phyloP scores from a whole-genome alignment of 1,140 invertebrate species.

The Drosophila nasuta region DNA sequence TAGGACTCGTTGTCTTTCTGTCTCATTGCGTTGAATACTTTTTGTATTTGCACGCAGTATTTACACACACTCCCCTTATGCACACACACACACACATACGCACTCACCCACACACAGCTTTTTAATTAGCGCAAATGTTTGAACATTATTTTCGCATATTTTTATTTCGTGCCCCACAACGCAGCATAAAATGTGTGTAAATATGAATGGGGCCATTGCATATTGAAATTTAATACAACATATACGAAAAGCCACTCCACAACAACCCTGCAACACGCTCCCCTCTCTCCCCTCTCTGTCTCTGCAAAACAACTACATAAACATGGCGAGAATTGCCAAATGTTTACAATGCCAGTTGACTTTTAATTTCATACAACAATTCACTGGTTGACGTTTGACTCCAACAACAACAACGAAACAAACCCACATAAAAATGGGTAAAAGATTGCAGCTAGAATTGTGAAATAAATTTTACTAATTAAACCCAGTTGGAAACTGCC shows the following conservation, averaged over 20 bases:
- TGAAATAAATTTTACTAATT: conserved; percentile 7
- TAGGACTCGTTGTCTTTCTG: conserved; percentile 30
- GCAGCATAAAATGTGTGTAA: conserved; percentile 60
- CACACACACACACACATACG: conserved; percentile 20
- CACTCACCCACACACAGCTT: conserved; percentile 19
- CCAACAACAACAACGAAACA: background rate
- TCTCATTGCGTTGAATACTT: conserved; percentile 48
- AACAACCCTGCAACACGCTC: background rate
- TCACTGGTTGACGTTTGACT: conserved; percentile 13
- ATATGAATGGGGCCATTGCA: conserved; percentile 52
- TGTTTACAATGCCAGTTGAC: conserved; percentile 50
- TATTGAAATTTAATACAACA: conserved; percentile 56
- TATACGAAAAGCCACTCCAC: background rate
- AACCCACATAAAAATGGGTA: background rate
- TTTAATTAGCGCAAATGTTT: conserved; percentile 81
- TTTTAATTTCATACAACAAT: conserved; percentile 63
- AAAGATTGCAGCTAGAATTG: background rate
- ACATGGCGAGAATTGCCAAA: conserved; percentile 51
- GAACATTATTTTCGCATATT: conserved; percentile 75
- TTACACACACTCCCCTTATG: conserved; percentile 12
- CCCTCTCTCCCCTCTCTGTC: background rate
- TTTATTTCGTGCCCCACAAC: conserved; percentile 51
- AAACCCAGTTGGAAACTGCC: background rate
- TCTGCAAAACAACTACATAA: conserved; percentile 40
- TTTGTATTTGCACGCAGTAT: conserved; percentile 31